Percentiles rank a stretch among this genome's conserved stretches.
Conservation (phyloP, 2,113 vertebrate genomes). For the Limnothrissa miodon region DNA sequence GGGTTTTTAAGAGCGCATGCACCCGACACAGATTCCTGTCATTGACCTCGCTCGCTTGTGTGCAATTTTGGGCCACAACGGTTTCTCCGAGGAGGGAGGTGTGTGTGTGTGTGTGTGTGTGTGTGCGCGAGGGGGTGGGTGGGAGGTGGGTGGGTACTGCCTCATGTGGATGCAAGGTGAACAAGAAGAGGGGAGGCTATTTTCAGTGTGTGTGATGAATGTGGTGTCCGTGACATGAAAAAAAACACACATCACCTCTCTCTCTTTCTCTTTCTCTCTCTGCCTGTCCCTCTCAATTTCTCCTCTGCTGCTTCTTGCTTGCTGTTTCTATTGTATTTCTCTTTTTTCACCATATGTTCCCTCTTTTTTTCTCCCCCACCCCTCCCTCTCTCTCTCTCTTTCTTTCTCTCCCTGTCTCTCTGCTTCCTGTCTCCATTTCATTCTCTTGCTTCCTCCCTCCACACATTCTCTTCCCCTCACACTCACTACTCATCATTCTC, state of each 20-base stretch:
- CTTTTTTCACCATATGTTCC: not conserved
- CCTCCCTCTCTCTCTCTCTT: conserved; percentile 16
- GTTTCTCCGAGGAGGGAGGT: not conserved
- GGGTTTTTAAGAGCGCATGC: not conserved
- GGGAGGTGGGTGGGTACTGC: conserved; percentile 36
- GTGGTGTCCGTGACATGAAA: conserved; percentile 43
- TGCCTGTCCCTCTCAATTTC: conserved; percentile 28
- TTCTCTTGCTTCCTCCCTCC: not conserved
- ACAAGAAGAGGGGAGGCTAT: conserved; percentile 47
- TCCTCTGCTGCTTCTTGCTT: not conserved
- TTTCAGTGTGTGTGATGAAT: conserved; percentile 66
- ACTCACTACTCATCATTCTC: not conserved
- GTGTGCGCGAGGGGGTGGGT: too few relatives aligned
- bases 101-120: too few relatives aligned
- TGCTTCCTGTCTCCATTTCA: not conserved
- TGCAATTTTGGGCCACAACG: conserved; percentile 58
- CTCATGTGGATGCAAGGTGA: conserved; percentile 50
- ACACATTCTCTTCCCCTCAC: not conserved
- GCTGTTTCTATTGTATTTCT: not conserved
- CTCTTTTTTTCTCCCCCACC: not conserved
- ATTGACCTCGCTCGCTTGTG: conserved; percentile 66
- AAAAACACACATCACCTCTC: conserved; percentile 35
- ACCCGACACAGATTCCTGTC: conserved; percentile 36
- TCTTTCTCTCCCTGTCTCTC: conserved; percentile 21
- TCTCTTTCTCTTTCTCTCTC: conserved; percentile 36